phyloP scores from a whole-genome alignment of 1,140 invertebrate genomes.

The Cotesia typhae region DNA sequence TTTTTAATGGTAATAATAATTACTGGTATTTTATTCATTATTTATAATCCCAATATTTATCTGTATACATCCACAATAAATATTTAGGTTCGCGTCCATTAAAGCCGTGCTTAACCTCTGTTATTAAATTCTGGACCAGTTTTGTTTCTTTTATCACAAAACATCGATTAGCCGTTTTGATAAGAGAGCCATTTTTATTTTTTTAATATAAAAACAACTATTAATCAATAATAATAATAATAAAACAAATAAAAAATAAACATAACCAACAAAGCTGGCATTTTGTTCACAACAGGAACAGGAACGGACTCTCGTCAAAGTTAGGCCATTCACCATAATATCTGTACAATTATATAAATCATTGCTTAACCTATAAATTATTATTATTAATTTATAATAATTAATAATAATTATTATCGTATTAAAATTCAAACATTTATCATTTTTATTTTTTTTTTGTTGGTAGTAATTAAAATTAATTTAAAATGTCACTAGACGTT shows the following conservation, averaged over 20 bases:
- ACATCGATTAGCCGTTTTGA: constrained; percentile 57
- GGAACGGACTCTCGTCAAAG: constrained; percentile 51
- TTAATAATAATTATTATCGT: constrained; percentile 65
- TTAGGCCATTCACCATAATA: constrained; percentile 56
- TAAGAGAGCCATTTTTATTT: constrained; percentile 43
- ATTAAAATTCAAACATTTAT: constrained; percentile 65
- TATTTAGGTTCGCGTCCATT: constrained; percentile 57
- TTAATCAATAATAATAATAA: constrained; percentile 9
- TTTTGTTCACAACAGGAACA: too few species aligned
- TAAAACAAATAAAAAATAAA: too few species aligned
- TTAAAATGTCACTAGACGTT: constrained; percentile 63
- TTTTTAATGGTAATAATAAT: constrained; percentile 52
- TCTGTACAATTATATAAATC: constrained; percentile 65
- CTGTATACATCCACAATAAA: constrained; percentile 65
- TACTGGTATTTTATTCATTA: constrained; percentile 34
- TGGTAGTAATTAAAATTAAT: constrained; percentile 43
- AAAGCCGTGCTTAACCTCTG: constrained; percentile 1
- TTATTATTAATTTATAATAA: constrained; percentile 58
- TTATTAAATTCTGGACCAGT: constrained; percentile 40
- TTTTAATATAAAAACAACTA: constrained; percentile 16
- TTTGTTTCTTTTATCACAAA: constrained; percentile 59
- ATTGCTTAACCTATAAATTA: constrained; percentile 56
- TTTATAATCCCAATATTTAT: constrained; percentile 65
- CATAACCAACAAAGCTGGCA: too few species aligned
- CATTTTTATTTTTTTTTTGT: not conserved